phyloP scores from a whole-genome alignment of 2,797 vertebrate species.

The Champsocephalus gunnari region DNA sequence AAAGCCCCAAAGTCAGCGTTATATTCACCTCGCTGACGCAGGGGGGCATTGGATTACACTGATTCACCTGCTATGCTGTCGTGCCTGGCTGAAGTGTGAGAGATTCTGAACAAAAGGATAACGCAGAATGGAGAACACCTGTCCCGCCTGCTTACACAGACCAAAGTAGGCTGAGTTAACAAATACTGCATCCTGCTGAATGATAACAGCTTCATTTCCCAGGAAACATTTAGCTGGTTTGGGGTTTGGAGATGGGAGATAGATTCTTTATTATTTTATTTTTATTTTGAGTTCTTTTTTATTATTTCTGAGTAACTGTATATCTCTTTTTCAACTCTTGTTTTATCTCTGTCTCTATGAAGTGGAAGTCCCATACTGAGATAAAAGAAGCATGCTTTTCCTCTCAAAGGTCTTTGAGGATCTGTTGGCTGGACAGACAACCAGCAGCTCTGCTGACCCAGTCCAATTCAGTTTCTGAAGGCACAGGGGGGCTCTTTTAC shows the following conservation, averaged over 20 bases:
- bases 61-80: slow-evolving; percentile 56
- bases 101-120: slow-evolving; percentile 43
- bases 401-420: slow-evolving; percentile 53
- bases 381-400: slow-evolving; percentile 38
- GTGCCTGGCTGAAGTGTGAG: slow-evolving; percentile 59
- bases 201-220: background rate
- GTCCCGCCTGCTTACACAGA: slow-evolving; percentile 45
- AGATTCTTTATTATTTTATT: background rate
- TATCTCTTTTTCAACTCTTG: slow-evolving; percentile 35
- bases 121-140: slow-evolving; percentile 67
- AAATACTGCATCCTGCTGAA: slow-evolving; percentile 22
- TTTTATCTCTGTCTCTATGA: slow-evolving; percentile 44
- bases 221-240: background rate
- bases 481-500: slow-evolving; percentile 43
- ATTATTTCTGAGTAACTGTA: slow-evolving; percentile 15
- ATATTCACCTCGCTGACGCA: slow-evolving; percentile 58
- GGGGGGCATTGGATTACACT: slow-evolving; percentile 37
- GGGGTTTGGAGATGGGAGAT: no score
- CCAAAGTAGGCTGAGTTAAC: slow-evolving; percentile 26
- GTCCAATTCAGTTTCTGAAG: slow-evolving; percentile 45
- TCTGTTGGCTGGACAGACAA: slow-evolving; percentile 35
- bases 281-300: background rate
- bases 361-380: slow-evolving; percentile 42
- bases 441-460: slow-evolving; percentile 14
- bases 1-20: slow-evolving; percentile 53